Evolutionary conservation across 2,113 vertebrate species (phyloP).

Genomic region (Indicator maculatus): DNA sequence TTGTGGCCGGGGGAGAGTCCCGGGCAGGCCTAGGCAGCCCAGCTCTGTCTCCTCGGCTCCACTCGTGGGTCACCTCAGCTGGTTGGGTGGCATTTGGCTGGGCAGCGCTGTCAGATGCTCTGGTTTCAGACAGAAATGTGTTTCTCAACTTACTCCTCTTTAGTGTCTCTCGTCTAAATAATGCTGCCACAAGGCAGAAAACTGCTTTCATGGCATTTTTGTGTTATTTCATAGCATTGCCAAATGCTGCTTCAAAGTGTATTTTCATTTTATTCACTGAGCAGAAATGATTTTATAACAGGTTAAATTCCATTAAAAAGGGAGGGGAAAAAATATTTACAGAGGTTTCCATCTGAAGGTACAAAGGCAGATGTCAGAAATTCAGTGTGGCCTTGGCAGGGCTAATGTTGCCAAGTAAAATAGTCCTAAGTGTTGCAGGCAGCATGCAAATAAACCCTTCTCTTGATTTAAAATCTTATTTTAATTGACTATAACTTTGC

Average conservation of each 20-base stretch:
- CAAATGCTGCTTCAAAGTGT: background rate
- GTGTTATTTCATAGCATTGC: rapidly evolving
- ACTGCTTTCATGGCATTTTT: background rate
- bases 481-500: background rate
- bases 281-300: background rate
- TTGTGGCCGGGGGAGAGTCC: background rate
- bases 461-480: background rate
- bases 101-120: background rate
- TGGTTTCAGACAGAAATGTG: rapidly evolving
- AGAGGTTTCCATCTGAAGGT: background rate
- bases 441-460: rapidly evolving
- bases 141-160: rapidly evolving
- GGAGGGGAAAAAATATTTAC: too few relatives aligned
- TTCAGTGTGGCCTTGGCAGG: rapidly evolving
- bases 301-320: background rate
- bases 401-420: background rate
- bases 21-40: background rate
- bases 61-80: background rate
- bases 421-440: background rate
- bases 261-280: background rate
- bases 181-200: background rate
- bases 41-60: rapidly evolving
- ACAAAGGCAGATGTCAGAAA: background rate
- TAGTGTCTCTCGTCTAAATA: background rate
- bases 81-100: background rate